Conservation (phyloP, 2,888 invertebrate species). For the Cotesia congregata region DNA sequence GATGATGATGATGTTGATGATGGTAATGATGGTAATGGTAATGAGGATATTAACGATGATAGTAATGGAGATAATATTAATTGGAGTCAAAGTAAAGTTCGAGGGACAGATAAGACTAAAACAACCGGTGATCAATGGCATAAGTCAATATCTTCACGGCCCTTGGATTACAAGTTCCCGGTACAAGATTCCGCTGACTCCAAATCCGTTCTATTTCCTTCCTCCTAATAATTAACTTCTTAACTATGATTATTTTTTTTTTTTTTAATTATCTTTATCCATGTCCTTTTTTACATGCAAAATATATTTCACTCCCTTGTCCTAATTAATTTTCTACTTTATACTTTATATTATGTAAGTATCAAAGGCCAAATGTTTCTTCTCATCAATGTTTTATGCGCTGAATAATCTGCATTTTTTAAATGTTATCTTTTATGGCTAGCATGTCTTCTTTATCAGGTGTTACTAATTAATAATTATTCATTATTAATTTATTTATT, state of each 20-base stretch:
- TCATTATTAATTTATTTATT: background rate
- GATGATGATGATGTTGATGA: slow-evolving; percentile 43
- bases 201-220: slow-evolving; percentile 58
- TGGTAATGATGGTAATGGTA: slow-evolving; percentile 25
- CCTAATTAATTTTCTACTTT: slow-evolving; percentile 10
- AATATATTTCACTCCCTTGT: background rate
- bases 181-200: slow-evolving; percentile 51
- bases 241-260: slow-evolving; percentile 8
- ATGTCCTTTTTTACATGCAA: slow-evolving; percentile 3
- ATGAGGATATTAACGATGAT: slow-evolving; percentile 12
- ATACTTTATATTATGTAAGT: slow-evolving; percentile 20
- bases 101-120: slow-evolving; percentile 41
- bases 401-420: background rate
- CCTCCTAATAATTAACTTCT: slow-evolving; percentile 51
- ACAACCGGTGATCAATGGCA: slow-evolving; percentile 28
- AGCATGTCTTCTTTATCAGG: slow-evolving; percentile 6
- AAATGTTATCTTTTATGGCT: background rate
- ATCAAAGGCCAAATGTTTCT: slow-evolving; percentile 4
- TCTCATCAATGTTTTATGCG: slow-evolving; percentile 18
- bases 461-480: slow-evolving; percentile 10
- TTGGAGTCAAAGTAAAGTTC: slow-evolving; percentile 26
- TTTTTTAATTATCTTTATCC: slow-evolving; percentile 12
- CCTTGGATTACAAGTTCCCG: slow-evolving; percentile 51
- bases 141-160: slow-evolving; percentile 40
- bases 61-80: slow-evolving; percentile 12